Evolutionary conservation across 1,140 invertebrate species (phyloP).

Genomic region (Leptinotarsa defecta): DNA sequence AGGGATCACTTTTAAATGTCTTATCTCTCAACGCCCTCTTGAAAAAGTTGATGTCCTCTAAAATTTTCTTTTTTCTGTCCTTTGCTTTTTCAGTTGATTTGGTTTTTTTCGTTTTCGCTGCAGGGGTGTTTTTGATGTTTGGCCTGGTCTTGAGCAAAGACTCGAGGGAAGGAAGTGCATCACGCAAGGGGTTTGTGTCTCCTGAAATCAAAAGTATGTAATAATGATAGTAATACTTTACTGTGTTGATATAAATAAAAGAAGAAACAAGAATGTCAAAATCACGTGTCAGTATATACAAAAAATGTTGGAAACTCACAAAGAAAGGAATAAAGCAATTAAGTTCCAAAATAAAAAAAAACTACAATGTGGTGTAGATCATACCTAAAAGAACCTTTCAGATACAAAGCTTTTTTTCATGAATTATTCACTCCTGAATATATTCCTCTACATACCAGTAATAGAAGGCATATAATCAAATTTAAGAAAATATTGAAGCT

Average conservation of each 20-base stretch:
- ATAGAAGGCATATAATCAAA: too few species aligned
- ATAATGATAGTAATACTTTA: background rate
- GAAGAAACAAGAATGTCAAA: too few species aligned
- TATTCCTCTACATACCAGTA: too few species aligned
- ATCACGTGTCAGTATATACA: background rate
- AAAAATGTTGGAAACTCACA: too few species aligned
- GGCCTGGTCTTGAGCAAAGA: slow-evolving; percentile 40
- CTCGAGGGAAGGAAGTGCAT: slow-evolving; percentile 50
- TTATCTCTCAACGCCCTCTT: slow-evolving; percentile 46
- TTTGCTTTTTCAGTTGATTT: slow-evolving; percentile 45
- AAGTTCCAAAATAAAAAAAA: too few species aligned
- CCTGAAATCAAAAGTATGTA: background rate
- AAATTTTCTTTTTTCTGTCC: slow-evolving; percentile 44
- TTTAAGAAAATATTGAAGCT: too few species aligned
- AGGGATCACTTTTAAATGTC: slow-evolving; percentile 44
- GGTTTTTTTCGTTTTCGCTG: slow-evolving; percentile 30
- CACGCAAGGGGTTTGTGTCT: slow-evolving; percentile 50
- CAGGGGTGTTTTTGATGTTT: slow-evolving; percentile 27
- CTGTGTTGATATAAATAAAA: too few species aligned
- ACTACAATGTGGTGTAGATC: too few species aligned
- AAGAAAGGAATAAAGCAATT: too few species aligned
- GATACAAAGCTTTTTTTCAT: too few species aligned
- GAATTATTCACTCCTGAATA: too few species aligned
- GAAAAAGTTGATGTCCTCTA: slow-evolving; percentile 44
- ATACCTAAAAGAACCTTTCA: too few species aligned